These are phyloP conservation scores for Clanis bilineata DNA, from an alignment of 2,888 invertebrate species.

Conservation along the genomic window DNA sequence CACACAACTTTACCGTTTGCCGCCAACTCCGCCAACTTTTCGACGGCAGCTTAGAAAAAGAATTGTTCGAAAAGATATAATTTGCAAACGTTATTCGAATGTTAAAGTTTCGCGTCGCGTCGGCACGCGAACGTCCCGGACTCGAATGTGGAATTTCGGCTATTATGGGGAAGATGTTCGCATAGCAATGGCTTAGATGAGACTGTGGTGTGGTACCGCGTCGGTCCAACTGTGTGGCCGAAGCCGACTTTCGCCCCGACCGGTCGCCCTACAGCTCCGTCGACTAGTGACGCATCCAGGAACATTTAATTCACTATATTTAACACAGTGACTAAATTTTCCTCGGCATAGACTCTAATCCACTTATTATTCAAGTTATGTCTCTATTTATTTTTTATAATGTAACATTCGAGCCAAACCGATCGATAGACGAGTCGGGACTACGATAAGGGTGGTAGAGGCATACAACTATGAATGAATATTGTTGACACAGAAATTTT, in stretches of 20 bases:
- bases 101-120: constrained; percentile 64
- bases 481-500: constrained; percentile 50
- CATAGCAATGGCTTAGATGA: constrained; percentile 81
- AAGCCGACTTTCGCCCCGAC: constrained; percentile 80
- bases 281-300: constrained; percentile 77
- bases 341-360: constrained; percentile 26
- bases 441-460: constrained; percentile 37
- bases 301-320: constrained; percentile 67
- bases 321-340: constrained; percentile 53
- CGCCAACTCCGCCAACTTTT: constrained; percentile 69
- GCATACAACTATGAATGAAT: constrained; percentile 38
- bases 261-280: constrained; percentile 77
- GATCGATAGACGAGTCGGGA: constrained; percentile 31
- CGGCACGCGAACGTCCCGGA: constrained; percentile 61
- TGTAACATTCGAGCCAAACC: constrained; percentile 14
- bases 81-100: constrained; percentile 47
- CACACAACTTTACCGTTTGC: constrained; percentile 78
- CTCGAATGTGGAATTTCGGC: constrained; percentile 69
- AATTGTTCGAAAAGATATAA: constrained; percentile 40
- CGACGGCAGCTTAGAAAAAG: constrained; percentile 45
- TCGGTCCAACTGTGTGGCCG: constrained; percentile 71
- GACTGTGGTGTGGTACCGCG: constrained; percentile 76
- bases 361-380: neutral
- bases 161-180: constrained; percentile 79
- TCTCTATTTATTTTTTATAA: constrained; percentile 9